Evolutionary conservation across 2,888 invertebrate species (phyloP), one percentile per base, ranked within the genome.

Genomic region (Allophyes oxyacanthae): DNA sequence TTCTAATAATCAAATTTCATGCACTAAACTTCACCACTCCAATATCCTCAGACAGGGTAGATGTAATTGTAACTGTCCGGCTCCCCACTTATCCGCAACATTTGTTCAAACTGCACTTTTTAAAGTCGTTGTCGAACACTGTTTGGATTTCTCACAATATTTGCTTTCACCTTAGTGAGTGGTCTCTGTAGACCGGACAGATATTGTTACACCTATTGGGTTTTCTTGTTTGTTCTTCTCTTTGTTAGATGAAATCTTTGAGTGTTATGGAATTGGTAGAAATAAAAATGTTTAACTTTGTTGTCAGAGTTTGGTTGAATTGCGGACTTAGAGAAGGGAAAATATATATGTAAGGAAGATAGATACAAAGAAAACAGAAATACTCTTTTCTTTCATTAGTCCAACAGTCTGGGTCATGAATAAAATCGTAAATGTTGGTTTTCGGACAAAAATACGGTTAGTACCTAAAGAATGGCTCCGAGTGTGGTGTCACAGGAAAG

Each of bases 191-290:
- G 70, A 75, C 46, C 26, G 61, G 72, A 77, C 71, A 75, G 75
- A 77, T 76, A 76, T 75, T 68, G 72, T 75, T 76, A 76, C 77
- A 77, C 69, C 76, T 76, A 74, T 76, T 74, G 54, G 42, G 42
- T 71, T 76, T 70, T 45, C 61, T 65, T 72, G 68, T 73, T 66
- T 66, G 49, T 48, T 34, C 26, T 57, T 41, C 51, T 40, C 66
- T 72, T 64, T 72, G 59, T 62, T 62, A 64, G 50, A 75, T 55
- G 44, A 67, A 74, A 52, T 60, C 61, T 61, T 57, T 33, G 34
- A 45, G 20, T 57, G 50, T 56, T 43, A 50, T 15, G 33, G 26
- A 34, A 67, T 67, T 56, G 44, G 15, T 56, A n/a, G 40, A 60
- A 50, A 59, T 67, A 70, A 65, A 25, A 70, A 70, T 70, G 60